These are phyloP conservation scores for Meloidogyne chitwoodi DNA, from an alignment of 1,140 invertebrate species.

Conservation along the genomic window DNA sequence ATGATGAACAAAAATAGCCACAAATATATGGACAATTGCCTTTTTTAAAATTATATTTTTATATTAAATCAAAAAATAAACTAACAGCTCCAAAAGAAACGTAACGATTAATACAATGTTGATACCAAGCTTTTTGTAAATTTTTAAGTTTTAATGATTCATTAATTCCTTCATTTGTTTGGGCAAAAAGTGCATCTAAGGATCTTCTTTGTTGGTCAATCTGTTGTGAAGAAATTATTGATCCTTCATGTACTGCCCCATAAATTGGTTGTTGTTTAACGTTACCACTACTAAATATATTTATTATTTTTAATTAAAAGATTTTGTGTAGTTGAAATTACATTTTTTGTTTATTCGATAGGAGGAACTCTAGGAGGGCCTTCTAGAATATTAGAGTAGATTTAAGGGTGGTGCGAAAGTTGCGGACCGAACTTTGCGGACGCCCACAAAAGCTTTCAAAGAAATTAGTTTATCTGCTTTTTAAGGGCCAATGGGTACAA, in stretches of 20 bases:
- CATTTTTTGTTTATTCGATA: too few species aligned
- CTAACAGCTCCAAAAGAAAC: constrained; percentile 26
- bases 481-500: too few species aligned
- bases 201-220: constrained; percentile 76
- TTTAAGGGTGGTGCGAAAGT: too few species aligned
- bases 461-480: too few species aligned
- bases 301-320: neutral
- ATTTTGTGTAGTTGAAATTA: too few species aligned
- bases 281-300: neutral
- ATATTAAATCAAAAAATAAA: neutral
- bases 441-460: too few species aligned
- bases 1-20: constrained; percentile 90
- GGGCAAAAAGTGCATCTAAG: constrained; percentile 72
- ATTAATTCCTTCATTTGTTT: constrained; percentile 1
- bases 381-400: neutral
- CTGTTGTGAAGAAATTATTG: neutral
- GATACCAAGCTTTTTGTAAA: constrained; percentile 37
- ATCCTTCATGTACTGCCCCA: constrained; percentile 38
- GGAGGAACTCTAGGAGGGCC: too few species aligned
- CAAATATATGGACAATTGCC: constrained; percentile 77
- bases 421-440: too few species aligned
- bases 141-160: constrained; percentile 66
- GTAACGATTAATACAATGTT: constrained; percentile 51
- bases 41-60: constrained; percentile 59
- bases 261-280: constrained; percentile 31